Conservation (phyloP, 2,888 invertebrate species). For the Petrophora chlorosata region DNA sequence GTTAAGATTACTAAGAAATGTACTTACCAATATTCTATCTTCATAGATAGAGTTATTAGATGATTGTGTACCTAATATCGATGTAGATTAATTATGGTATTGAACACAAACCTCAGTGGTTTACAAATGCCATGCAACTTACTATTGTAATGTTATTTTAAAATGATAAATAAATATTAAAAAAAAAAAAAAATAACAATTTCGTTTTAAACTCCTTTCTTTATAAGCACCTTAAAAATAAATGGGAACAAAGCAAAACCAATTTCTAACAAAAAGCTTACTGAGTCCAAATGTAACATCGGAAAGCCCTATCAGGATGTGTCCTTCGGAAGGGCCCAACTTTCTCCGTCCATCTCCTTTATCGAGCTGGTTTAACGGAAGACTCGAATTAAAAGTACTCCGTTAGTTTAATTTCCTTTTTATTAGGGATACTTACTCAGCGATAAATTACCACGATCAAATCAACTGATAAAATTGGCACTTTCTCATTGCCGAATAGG, state of each 20-base stretch:
- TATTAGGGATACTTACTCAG: conserved; percentile 27
- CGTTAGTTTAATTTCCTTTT: conserved; percentile 29
- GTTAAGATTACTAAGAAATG: too few species aligned
- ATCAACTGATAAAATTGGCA: conserved; percentile 13
- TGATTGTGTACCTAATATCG: too few species aligned
- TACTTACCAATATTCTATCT: too few species aligned
- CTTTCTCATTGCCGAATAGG: neutral
- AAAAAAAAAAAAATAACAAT: conserved; percentile 9
- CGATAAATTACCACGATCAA: conserved; percentile 13
- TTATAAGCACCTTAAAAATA: conserved; percentile 29
- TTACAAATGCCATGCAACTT: too few species aligned
- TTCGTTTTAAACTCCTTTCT: conserved; percentile 26
- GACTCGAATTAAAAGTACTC: conserved; percentile 15
- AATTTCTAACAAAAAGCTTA: conserved; percentile 27
- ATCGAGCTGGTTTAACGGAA: conserved; percentile 31
- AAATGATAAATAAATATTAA: too few species aligned
- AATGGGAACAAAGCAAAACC: conserved; percentile 25
- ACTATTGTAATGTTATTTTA: too few species aligned
- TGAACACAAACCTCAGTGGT: too few species aligned
- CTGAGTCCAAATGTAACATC: conserved; percentile 15
- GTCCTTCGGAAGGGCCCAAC: conserved; percentile 21
- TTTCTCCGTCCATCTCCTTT: conserved; percentile 37
- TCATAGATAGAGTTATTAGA: too few species aligned
- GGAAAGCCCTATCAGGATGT: conserved; percentile 17
- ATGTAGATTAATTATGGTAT: too few species aligned